phyloP scores from a whole-genome alignment of 2,797 vertebrate genomes.

The Centroberyx gerrardi region DNA sequence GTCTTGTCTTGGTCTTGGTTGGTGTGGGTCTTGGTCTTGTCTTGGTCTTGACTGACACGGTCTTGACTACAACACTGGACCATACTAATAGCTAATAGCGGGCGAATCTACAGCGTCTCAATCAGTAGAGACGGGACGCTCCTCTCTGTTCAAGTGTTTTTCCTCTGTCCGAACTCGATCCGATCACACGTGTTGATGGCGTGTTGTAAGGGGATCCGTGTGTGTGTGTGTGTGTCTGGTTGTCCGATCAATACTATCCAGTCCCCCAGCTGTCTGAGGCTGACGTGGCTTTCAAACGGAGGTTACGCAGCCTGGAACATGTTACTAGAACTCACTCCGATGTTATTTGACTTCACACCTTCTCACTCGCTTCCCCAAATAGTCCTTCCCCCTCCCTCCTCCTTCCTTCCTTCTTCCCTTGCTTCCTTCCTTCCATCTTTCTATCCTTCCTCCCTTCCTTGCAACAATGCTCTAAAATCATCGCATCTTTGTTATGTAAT shows the following conservation, averaged over 20 bases:
- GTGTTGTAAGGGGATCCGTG: background rate
- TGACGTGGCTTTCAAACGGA: background rate
- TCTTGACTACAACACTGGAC: too few relatives aligned
- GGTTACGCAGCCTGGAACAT: constrained; percentile 6
- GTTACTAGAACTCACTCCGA: constrained; percentile 6
- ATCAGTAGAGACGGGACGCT: too few relatives aligned
- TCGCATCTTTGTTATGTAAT: constrained; percentile 17
- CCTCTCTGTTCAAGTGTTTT: too few relatives aligned
- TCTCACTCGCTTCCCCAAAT: constrained; percentile 17
- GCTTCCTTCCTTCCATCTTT: background rate
- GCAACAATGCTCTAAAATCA: constrained; percentile 20
- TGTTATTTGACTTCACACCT: constrained; percentile 52
- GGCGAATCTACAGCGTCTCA: too few relatives aligned
- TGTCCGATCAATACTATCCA: too few relatives aligned
- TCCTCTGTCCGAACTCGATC: too few relatives aligned
- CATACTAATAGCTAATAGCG: too few relatives aligned
- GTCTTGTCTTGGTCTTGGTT: too few relatives aligned
- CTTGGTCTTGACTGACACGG: too few relatives aligned
- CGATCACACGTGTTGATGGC: background rate
- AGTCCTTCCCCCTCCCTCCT: background rate
- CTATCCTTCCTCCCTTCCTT: background rate
- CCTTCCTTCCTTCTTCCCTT: background rate
- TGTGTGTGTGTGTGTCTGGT: background rate
- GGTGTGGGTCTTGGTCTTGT: too few relatives aligned
- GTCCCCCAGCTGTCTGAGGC: too few relatives aligned